Percentiles rank a stretch among this genome's conserved stretches.
phyloP scores from a whole-genome alignment of 2,797 vertebrate species.

The Cichlasoma orientale region DNA sequence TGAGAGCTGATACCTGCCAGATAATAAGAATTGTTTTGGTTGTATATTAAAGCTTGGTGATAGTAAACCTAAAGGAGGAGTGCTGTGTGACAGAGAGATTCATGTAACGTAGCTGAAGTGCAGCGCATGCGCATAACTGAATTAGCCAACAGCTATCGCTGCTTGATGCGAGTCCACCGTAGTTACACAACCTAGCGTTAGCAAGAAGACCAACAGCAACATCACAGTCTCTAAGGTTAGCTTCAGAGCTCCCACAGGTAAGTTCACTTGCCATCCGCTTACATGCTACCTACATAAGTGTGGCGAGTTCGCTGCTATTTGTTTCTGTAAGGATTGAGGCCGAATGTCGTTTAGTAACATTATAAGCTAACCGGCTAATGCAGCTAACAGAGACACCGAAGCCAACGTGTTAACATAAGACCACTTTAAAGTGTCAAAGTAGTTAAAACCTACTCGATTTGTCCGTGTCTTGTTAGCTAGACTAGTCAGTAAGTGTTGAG shows the following conservation, averaged over 20 bases:
- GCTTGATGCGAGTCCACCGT: neutral
- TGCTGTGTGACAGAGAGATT: neutral
- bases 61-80: neutral
- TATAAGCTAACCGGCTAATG: slow-evolving; percentile 55
- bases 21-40: neutral
- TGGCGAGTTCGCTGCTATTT: neutral
- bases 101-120: neutral
- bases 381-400: slow-evolving; percentile 35
- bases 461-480: neutral
- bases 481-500: neutral
- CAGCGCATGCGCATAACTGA: slow-evolving; percentile 21
- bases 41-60: neutral
- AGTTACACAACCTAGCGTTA: slow-evolving; percentile 16
- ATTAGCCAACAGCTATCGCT: neutral
- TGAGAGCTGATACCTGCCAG: neutral
- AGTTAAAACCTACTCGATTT: accelerated
- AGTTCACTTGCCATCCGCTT: accelerated
- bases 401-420: neutral
- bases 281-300: neutral
- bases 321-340: neutral
- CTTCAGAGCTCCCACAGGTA: slow-evolving; percentile 22
- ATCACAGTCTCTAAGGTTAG: neutral
- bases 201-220: neutral
- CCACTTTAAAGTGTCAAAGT: neutral
- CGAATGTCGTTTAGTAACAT: neutral